These are phyloP conservation scores for Pyrgus malvae DNA, from an alignment of 2,888 invertebrate genomes.

Conservation along the genomic window DNA sequence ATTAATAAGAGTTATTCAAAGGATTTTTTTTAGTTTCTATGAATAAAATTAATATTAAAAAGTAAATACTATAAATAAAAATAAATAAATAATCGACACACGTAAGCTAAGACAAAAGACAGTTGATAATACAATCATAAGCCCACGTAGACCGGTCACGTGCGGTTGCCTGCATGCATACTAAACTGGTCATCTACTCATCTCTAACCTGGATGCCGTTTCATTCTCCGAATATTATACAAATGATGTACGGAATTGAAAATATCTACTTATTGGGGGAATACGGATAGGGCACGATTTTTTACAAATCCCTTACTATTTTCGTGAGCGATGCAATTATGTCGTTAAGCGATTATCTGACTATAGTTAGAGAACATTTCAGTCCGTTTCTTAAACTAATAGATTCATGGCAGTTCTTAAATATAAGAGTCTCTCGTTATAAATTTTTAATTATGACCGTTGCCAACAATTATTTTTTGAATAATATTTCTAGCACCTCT, in stretches of 20 bases:
- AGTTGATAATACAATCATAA: slow-evolving; percentile 14
- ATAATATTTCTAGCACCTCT: not conserved
- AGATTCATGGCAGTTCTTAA: not conserved
- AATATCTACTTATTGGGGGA: not conserved
- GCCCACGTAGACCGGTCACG: slow-evolving; percentile 13
- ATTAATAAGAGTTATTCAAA: too few relatives aligned
- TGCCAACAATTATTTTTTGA: slow-evolving; percentile 10
- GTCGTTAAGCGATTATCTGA: too few relatives aligned
- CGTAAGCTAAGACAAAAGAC: slow-evolving; percentile 8
- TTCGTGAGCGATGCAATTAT: too few relatives aligned
- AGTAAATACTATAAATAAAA: not conserved
- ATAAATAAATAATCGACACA: not conserved
- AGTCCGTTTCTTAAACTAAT: not conserved
- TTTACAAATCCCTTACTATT: too few relatives aligned
- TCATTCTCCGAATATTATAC: slow-evolving; percentile 4
- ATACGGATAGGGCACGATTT: too few relatives aligned
- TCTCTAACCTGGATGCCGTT: not conserved
- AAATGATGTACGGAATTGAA: slow-evolving; percentile 6
- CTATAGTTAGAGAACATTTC: too few relatives aligned
- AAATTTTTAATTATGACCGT: not conserved
- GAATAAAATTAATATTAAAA: not conserved
- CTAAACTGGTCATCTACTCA: slow-evolving; percentile 14
- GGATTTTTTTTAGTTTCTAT: too few relatives aligned
- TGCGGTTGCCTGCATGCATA: slow-evolving; percentile 17
- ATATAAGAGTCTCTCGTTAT: not conserved